Base-by-base conservation (phyloP, 2,113 vertebrate genomes). In the Strix uralensis region DNA sequence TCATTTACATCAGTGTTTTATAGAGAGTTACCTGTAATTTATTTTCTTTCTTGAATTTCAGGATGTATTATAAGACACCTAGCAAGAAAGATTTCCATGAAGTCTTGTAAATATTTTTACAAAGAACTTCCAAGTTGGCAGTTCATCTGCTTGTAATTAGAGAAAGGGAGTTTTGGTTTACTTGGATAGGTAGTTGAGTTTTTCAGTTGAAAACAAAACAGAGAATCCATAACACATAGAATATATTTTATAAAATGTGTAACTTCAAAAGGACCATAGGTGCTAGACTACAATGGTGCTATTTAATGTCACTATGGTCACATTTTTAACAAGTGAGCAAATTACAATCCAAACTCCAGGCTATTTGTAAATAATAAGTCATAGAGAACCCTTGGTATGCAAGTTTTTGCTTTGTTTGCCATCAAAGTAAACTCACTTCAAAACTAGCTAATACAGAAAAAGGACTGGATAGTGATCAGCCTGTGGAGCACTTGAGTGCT, bases 21-120 rank as follows among this genome's bases (percentile, higher is more conserved):
- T 90, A 74, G 32, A 66, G 89, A 97, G 88, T 92, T 97, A 94
- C 88, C 82, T 97, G 77, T 93, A 94, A 86, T 97, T 97, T 96
- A 96, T 97, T 97, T 98, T 96, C 32, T 61, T 92, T 95, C 94
- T 92, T 97, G 87, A 96, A 97, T 97, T 98, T 97, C 78, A 95
- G 69, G 66, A 95, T 95, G 18, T 82, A 92, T 97, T 96, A 78
- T 87, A 96, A 97, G 88, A 97, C 88, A 95, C 23, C 75, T 91
- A 92, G 86, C 59, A 97, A 96, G 97, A 98, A 96, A 97, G 40
- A 92, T 97, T 97, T 90, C 71, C 77, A 52, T 91, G 51, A 58
- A 49, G 40, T 96, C 81, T 32, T 86, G 44, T 96, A 97, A 97
- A 97, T 95, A 89, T 93, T 97, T 96, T 96, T 92, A 92, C 81